Conservation (phyloP, 2,888 invertebrate species). For the Erebia ligea region DNA sequence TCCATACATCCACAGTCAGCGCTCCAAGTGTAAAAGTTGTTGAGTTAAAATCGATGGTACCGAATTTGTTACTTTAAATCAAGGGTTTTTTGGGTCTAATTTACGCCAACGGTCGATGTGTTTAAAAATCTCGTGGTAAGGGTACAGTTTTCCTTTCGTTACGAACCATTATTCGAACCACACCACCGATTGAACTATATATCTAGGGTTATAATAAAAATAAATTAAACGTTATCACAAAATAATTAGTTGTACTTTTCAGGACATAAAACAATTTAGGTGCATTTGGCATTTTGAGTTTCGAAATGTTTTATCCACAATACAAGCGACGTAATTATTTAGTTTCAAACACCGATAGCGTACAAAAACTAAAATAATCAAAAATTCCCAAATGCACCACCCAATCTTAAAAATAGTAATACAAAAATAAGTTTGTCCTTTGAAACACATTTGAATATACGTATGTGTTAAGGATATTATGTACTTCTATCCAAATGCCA, state of each 20-base stretch:
- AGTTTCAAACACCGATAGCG: not conserved
- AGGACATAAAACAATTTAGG: not conserved
- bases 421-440: conserved; percentile 13
- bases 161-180: conserved; percentile 25
- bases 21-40: too few species aligned
- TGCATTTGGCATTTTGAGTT: conserved; percentile 6
- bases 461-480: not conserved
- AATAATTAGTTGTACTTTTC: conserved; percentile 19
- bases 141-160: conserved; percentile 10
- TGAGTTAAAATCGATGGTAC: too few species aligned
- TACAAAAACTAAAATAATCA: not conserved
- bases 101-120: too few species aligned
- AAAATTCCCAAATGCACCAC: conserved; percentile 14
- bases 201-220: not conserved
- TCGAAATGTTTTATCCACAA: not conserved
- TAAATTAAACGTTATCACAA: conserved; percentile 22
- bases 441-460: not conserved
- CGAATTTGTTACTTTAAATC: too few species aligned
- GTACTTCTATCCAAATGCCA: not conserved
- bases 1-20: too few species aligned
- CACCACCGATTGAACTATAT: conserved; percentile 13
- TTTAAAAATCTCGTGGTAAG: too few species aligned
- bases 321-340: not conserved
- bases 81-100: too few species aligned
- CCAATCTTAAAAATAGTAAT: conserved; percentile 7